These are phyloP conservation scores for Pachliopta kotzebuea DNA, from an alignment of 2,888 invertebrate genomes.

Conservation along the genomic window DNA sequence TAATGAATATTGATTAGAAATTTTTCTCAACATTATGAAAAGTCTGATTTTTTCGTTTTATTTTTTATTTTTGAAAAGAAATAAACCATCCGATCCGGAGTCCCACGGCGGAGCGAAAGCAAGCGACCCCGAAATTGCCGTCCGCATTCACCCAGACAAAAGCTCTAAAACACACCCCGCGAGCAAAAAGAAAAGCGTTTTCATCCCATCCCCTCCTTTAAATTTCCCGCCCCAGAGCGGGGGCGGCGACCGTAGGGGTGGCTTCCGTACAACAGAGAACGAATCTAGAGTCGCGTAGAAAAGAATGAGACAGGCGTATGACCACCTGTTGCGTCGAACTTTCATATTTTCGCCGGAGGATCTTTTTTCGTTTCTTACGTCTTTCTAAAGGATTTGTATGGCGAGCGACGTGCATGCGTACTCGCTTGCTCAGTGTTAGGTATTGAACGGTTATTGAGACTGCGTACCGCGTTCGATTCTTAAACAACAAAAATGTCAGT, in stretches of 20 bases:
- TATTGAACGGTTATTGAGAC: slow-evolving; percentile 63
- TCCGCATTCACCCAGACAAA: slow-evolving; percentile 80
- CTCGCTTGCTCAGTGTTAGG: slow-evolving; percentile 48
- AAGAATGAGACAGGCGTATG: slow-evolving; percentile 77
- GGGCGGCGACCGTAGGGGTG: slow-evolving; percentile 77
- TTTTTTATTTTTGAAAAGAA: slow-evolving; percentile 42
- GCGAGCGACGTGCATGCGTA: slow-evolving; percentile 68
- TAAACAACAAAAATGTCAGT: slow-evolving; percentile 35
- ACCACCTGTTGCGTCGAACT: slow-evolving; percentile 76
- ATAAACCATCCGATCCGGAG: slow-evolving; percentile 63
- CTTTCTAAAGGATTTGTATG: slow-evolving; percentile 69
- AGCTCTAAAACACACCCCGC: slow-evolving; percentile 76
- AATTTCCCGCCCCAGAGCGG: slow-evolving; percentile 76
- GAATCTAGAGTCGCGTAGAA: slow-evolving; percentile 70
- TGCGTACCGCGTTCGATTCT: slow-evolving; percentile 52
- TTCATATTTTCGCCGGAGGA: slow-evolving; percentile 71
- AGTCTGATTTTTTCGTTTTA: slow-evolving; percentile 32
- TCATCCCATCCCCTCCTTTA: slow-evolving; percentile 74
- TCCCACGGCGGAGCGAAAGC: slow-evolving; percentile 64
- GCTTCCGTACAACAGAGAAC: slow-evolving; percentile 74
- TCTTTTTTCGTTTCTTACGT: slow-evolving; percentile 73
- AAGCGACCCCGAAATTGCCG: slow-evolving; percentile 78
- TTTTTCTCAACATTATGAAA: slow-evolving; percentile 29
- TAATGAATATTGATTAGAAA: slow-evolving; percentile 22
- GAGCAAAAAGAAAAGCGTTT: slow-evolving; percentile 79